Base-by-base conservation (phyloP, 1,140 invertebrate species). In the Polypedilum vanderplanki region DNA sequence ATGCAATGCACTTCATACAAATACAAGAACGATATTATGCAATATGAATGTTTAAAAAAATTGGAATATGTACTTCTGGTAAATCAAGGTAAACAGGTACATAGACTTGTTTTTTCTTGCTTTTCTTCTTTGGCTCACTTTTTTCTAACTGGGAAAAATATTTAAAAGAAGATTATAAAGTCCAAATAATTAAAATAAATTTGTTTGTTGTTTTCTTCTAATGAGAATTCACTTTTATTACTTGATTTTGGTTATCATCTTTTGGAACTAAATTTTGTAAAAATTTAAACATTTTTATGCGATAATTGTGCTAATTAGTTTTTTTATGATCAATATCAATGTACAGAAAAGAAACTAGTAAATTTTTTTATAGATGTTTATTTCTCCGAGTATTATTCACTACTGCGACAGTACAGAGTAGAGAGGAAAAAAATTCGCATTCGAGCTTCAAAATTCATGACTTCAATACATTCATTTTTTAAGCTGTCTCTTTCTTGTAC, bases 51-150 rank as follows among this genome's bases (percentile, higher is more conserved):
- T 17, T 18, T n/a, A n/a, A n/a, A n/a, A n/a, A 20, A 70, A 33
- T 70, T 20, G 65, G 20, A 70, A 70, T 70, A 70, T 70, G 17
- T 70, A 70, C 65, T 70, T 70, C 65, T 70, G 65, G 65, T 22
- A 70, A 70, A 70, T 70, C 65, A 70, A 70, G 65, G 65, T 70
- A 70, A 70, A 70, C 65, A 18, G 65, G 65, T 70, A 70, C 65
- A 12, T 20, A 70, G 15, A 18, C 65, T 22, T 70, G 65, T 9
- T 18, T n/a, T 70, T 70, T 70, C 65, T 70, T 70, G 17, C 17
- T 20, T 18, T 18, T 70, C 20, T 70, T 70, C 65, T 70, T 70
- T 70, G 65, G 65, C 18, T 18, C 17, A 18, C 65, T 70, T 70
- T 70, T 70, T 22, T 70, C 65, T 18, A 70, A 22, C 65, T 70